These are phyloP conservation scores for Distichodus sexfasciatus DNA, from an alignment of 2,797 vertebrate species.

Conservation along the genomic window DNA sequence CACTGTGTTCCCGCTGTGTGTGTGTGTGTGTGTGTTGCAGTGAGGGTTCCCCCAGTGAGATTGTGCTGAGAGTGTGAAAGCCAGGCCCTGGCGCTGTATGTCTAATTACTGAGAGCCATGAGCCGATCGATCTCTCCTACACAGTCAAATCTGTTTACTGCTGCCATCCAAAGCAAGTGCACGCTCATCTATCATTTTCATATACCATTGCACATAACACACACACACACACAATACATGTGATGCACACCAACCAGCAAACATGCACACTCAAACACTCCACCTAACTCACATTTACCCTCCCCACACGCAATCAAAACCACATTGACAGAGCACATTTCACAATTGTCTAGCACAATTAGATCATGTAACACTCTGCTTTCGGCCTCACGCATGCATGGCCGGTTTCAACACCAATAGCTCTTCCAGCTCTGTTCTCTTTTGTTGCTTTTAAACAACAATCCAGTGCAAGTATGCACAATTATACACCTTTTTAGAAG, in stretches of 20 bases:
- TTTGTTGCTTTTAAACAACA: too few relatives aligned
- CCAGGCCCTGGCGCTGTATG: constrained; percentile 53
- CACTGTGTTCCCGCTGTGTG: background rate
- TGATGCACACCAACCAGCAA: constrained; percentile 1
- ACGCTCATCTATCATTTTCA: constrained; percentile 80
- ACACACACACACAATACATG: background rate
- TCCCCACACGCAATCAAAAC: background rate
- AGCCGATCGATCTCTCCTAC: constrained; percentile 71
- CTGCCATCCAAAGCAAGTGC: constrained; percentile 80
- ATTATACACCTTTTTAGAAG: too few relatives aligned
- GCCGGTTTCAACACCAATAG: background rate
- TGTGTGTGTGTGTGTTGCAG: constrained; percentile 35
- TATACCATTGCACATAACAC: constrained; percentile 63
- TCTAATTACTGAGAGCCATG: constrained; percentile 78
- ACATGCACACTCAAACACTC: constrained; percentile 6
- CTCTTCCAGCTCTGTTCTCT: background rate
- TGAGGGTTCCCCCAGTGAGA: constrained; percentile 51
- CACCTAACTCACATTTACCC: background rate
- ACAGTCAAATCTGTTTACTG: constrained; percentile 79
- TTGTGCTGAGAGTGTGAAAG: constrained; percentile 56
- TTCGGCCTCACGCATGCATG: background rate
- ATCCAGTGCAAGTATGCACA: too few relatives aligned
- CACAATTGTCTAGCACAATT: background rate
- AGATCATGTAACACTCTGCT: too few relatives aligned
- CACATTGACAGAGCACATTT: background rate